Base-by-base conservation (phyloP, 2,888 invertebrate genomes). In the Andrena hattorfiana region DNA sequence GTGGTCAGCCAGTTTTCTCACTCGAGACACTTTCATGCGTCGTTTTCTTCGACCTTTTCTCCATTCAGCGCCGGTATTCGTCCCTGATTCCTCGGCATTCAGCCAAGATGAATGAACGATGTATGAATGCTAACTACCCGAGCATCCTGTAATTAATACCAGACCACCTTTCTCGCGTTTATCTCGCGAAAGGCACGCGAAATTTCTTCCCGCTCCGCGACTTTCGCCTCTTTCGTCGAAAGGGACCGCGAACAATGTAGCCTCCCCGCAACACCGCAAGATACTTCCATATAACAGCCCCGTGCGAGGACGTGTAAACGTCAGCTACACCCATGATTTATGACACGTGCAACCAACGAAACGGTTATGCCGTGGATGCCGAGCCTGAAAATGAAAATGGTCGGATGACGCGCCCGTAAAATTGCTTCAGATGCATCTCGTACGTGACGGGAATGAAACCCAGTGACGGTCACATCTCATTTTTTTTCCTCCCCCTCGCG, bases 361-460 rank as follows among this genome's bases (percentile, higher is more conserved):
- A 81, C 64, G 85, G 67, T 67, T 81, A 68, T 64, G 71, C 73
- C 68, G 78, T 16, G 79, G 74, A 83, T 79, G 69, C 74, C 67
- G 71, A 26, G 69, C 51, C 71, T 75, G 75, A 87, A 87, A 87
- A 87, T 87, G 85, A 81, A 87, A 87, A 87, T 81, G 86, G 71
- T 66, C 64, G 85, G 73, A 79, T 73, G 83, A 83, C 73, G 85
- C 63, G 83, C 60, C 82, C 78, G 81, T 87, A 87, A 90, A 89
- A 90, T 90, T 90, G 87, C 85, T 78, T 84, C 72, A 75, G 84
- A 89, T 86, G 83, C 84, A 80, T 87, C 85, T 84, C 60, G 71
- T 77, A 87, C 88, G 90, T 89, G 89, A 84, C 68, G 51, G 60
- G 89, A 89, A 89, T 89, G 81, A 84, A 82, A 63, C 16, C 8